Percentiles rank a stretch among this genome's conserved stretches.
Conservation (phyloP, 2,888 invertebrate species). For the Dryocosmus kuriphilus region DNA sequence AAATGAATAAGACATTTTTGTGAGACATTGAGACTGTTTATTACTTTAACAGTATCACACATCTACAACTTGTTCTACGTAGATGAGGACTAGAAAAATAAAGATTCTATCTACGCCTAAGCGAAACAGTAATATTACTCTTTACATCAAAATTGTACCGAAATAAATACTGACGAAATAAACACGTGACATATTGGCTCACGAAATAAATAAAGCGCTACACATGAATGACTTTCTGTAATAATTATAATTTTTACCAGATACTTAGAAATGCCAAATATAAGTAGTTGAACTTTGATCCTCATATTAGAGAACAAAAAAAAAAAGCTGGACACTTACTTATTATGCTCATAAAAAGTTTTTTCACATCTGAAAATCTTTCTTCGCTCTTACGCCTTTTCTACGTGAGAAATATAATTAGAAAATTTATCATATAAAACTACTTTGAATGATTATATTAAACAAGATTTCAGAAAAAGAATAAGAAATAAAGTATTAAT, state of each 20-base stretch:
- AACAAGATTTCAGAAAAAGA: background rate
- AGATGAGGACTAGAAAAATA: conserved; percentile 54
- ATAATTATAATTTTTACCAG: background rate
- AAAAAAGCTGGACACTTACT: background rate
- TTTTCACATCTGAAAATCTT: conserved; percentile 22
- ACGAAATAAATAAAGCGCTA: conserved; percentile 11
- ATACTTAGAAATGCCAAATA: conserved; percentile 24
- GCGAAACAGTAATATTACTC: conserved; percentile 24
- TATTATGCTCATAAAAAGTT: conserved; percentile 23
- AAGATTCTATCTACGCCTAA: conserved; percentile 44
- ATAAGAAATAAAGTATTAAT: conserved; percentile 4
- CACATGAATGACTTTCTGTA: background rate
- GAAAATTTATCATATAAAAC: conserved; percentile 30
- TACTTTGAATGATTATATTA: background rate
- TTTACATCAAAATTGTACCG: conserved; percentile 30
- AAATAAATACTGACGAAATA: conserved; percentile 15
- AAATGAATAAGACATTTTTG: background rate
- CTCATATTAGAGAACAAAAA: conserved; percentile 14
- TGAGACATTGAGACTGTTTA: conserved; percentile 36
- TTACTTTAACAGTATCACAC: conserved; percentile 37
- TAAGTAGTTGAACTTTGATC: conserved; percentile 6
- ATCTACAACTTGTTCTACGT: conserved; percentile 28
- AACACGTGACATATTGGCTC: conserved; percentile 3
- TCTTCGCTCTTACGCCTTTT: conserved; percentile 16
- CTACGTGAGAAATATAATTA: conserved; percentile 6